Conservation (phyloP, 2,888 invertebrate species). For the Onchidella celtica region DNA sequence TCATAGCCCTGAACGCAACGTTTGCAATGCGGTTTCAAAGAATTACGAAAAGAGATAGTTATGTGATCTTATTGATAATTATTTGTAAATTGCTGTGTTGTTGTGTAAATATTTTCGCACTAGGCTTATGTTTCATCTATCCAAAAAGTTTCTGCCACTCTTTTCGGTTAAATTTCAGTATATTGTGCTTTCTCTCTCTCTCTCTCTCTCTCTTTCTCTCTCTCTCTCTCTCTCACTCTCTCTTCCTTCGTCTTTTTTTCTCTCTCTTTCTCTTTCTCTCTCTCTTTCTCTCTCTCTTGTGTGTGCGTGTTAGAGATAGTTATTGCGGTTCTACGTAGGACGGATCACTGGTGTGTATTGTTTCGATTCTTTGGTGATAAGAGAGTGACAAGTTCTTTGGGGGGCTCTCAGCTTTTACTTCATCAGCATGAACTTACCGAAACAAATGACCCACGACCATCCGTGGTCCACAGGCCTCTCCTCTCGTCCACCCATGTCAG, state of each 20-base stretch:
- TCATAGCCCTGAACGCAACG: no score
- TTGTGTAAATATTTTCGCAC: neutral
- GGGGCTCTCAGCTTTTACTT: no score
- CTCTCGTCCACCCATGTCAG: neutral
- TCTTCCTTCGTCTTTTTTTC: neutral
- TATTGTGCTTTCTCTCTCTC: neutral
- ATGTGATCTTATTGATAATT: no score
- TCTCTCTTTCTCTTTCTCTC: conserved; percentile 12
- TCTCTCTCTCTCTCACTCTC: neutral
- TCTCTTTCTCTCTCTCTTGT: conserved; percentile 8
- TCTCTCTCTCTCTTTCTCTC: conserved; percentile 12
- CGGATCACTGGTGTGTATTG: no score
- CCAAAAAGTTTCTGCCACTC: neutral
- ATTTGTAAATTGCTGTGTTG: no score
- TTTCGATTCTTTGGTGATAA: no score
- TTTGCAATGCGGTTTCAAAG: no score
- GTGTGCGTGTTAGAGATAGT: neutral
- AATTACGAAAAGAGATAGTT: no score
- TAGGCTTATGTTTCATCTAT: neutral
- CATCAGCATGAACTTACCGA: conserved; percentile 9
- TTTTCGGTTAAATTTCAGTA: no score
- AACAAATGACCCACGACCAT: conserved; percentile 46
- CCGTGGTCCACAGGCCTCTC: conserved; percentile 39
- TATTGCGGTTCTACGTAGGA: neutral
- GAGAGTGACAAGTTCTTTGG: no score